A percentile compares a stretch with the other conserved stretches of the same genome.
phyloP scores from a whole-genome alignment of 2,113 vertebrate species.

The Grallaria varia region DNA sequence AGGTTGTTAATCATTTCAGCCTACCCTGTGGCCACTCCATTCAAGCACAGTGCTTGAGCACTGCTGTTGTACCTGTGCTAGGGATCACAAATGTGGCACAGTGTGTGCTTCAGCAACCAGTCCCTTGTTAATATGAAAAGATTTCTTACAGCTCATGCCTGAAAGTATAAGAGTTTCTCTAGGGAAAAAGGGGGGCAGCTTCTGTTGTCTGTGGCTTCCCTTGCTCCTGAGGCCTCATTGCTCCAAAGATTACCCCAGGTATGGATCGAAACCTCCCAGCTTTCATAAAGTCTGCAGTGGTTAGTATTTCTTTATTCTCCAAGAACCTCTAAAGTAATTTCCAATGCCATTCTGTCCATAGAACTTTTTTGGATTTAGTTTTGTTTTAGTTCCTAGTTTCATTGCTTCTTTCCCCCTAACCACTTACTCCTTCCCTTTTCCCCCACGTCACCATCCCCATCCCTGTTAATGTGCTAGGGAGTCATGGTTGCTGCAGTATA shows the following conservation, averaged over 20 bases:
- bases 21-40: background rate
- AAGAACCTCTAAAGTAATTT: background rate
- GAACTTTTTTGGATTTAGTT: background rate
- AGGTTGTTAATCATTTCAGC: background rate
- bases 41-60: background rate
- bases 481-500: background rate
- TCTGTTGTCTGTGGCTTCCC: background rate
- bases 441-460: background rate
- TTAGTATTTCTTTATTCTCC: background rate
- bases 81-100: background rate
- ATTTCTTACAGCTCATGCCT: background rate
- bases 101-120: background rate
- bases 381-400: background rate
- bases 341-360: background rate
- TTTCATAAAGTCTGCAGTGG: background rate
- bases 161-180: background rate
- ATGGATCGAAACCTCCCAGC: rapidly evolving
- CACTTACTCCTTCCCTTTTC: background rate
- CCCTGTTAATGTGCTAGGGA: background rate
- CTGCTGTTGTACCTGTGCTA: rapidly evolving
- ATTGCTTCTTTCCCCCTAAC: background rate
- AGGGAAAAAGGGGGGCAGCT: background rate
- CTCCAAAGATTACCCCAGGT: background rate
- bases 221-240: background rate
- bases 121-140: background rate